Evolutionary conservation across 2,888 invertebrate species (phyloP), one percentile per base, ranked within the genome.

Genomic region (Eudemis profundana): DNA sequence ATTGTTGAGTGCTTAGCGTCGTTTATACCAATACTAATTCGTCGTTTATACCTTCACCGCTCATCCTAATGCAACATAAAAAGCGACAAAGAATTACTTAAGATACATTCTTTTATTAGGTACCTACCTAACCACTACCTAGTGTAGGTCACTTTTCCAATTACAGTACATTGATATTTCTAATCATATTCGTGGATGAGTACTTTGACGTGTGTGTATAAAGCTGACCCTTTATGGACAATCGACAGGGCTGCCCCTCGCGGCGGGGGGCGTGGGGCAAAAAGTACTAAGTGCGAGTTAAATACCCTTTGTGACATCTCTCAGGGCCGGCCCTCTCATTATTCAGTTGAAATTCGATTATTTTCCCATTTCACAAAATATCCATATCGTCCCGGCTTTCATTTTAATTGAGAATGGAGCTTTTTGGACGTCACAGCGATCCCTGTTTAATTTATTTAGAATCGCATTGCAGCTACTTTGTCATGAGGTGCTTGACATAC

Each of bases 341-440:
- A 92, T 92, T 92, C 90, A 88, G 89, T 79, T 78, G 82, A 88
- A 91, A 92, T 90, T 92, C 88, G 92, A 92, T 91, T 92, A 92
- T 90, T 87, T 91, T 90, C 91, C 92, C 91, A 91, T 92, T 89
- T 89, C 81, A 80, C 83, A 87, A 89, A 90, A 91, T 90, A 92
- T 91, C 90, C 89, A 90, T 90, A 90, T 86, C 90, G 88, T 85
- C 87, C 89, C 87, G 82, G 89, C 90, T 90, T 85, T 91, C 79
- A 87, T 74, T 89, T 78, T 89, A 92, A 91, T 92, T 92, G 90
- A 86, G 87, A 89, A 87, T 79, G 86, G 87, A 82, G 80, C 80
- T 78, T 82, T 86, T 82, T 77, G 85, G 81, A 77, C 80, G 82
- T 81, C 79, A 82, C 74, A 77, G 74, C 81, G 83, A 82, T 84